Evolutionary conservation across 2,113 vertebrate species (phyloP).

Genomic region (Tupaia tana): DNA sequence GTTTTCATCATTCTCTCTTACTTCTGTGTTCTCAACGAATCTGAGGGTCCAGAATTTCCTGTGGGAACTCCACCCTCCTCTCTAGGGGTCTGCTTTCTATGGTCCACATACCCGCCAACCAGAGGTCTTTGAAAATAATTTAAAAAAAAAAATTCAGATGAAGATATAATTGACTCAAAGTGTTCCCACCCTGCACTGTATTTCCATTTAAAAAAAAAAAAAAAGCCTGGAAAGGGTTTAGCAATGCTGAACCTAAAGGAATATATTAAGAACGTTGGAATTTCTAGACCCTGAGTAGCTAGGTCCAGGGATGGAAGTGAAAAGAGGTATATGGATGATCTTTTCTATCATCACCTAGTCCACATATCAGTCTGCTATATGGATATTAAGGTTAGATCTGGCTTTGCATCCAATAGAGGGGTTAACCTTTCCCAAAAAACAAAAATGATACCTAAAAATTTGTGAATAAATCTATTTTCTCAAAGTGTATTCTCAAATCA

Average conservation of each 20-base stretch:
- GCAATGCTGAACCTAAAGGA: background rate
- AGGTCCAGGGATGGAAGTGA: background rate
- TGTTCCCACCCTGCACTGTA: background rate
- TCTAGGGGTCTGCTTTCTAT: background rate
- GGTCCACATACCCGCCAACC: background rate
- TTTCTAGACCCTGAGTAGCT: background rate
- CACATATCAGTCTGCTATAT: background rate
- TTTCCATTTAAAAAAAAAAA: conserved; percentile 52
- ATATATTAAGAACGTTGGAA: background rate
- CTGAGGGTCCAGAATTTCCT: background rate
- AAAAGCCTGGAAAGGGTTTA: background rate
- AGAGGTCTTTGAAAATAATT: background rate
- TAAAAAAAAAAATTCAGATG: background rate
- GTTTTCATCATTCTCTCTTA: background rate
- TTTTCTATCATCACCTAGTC: background rate
- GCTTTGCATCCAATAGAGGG: background rate
- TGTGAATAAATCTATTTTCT: background rate
- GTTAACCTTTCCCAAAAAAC: background rate
- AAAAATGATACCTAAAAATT: background rate
- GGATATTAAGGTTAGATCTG: background rate
- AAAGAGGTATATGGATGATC: background rate
- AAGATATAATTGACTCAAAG: background rate
- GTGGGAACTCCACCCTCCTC: background rate
- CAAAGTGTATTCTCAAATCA: background rate
- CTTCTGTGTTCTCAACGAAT: background rate